Base-by-base conservation (phyloP, 2,113 vertebrate species). In the Alligator mississippiensis region DNA sequence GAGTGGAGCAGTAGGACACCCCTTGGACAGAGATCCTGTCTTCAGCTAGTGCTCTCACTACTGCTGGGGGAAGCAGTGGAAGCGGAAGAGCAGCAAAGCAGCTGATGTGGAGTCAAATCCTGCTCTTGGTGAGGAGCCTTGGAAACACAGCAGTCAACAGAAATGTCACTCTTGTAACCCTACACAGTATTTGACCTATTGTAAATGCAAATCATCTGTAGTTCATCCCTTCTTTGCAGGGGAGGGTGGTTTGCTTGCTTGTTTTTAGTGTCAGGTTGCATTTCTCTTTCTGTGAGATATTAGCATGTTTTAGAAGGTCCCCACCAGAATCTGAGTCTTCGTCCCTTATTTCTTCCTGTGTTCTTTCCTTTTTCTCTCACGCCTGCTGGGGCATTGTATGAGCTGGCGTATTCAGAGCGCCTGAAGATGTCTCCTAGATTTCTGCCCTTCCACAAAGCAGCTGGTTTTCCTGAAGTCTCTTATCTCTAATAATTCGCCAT, bases 391-490 rank as follows among this genome's bases (percentile, higher is more conserved):
- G 18, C 61, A 80, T 15, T 2, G 2, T 82, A 72, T 9, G 18
- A 66, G 64, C 64, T 66, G 64, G 12, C 57, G 21, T 4, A 3
- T 66, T 92, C 58, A 92, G 89, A 86, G 88, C 86, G 68, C 75
- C 87, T 86, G 25, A 87, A 96, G 77, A 84, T 5, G 1, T 84
- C 84, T 88, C 60, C 82, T 91, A 82, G 34, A 90, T 80, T 80
- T 58, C 19, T 85, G 74, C 62, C 88, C 68, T 25, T 89, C 63
- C 59, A 28, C 58, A 16, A 27, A 82, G 80, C 62, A 77, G 68
- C 85, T 93, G 89, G 74, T 92, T 89, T 96, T 90, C 90, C 91
- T 82, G 84, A 74, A 89, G 91, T 34, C 82, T 80, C 34, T 81
- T 16, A 30, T 21, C 1, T 94, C 82, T 77, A 95, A 63, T 77